Evolutionary conservation across 1,140 invertebrate species (phyloP), one percentile per base, ranked within the genome.

Genomic region (Galleria mellonella): DNA sequence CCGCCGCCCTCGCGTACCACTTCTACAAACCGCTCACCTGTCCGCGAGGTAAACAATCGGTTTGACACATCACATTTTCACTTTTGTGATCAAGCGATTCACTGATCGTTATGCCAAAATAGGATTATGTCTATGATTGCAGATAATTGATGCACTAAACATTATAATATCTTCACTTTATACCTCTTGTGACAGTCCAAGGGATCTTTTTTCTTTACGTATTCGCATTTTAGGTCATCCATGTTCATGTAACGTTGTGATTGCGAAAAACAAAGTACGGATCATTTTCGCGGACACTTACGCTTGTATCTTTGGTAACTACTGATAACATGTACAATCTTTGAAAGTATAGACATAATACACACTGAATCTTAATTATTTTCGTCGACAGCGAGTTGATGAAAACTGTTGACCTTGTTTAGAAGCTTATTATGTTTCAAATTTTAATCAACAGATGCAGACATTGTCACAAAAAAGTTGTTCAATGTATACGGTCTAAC

Each of bases 351-450:
- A 60, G 57, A 72, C 66, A 66, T 68, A 64, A 60, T 72, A 60
- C 54, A 63, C 58, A 62, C 55, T 62, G 57, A 83, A 72, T 77
- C 63, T 70, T 72, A 72, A 83, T 85, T 86, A 87, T 84, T 85
- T 86, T 75, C 66, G 72, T 78, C 71, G 69, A 72, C 73, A 72
- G 61, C 55, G 69, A 79, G 73, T 84, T 79, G 76, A 86, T 81
- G 81, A 86, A 87, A 85, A 86, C 83, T 85, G 83, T 87, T 87
- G 84, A 87, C 84, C 84, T 87, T 87, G 84, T 87, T 75, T 87
- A 87, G 81, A 86, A 87, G 82, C 82, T 83, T 83, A 85, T 77
- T 84, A 84, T 82, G 84, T 85, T 87, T 87, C 79, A 83, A 86
- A 86, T 85, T 86, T 87, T 83, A 86, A 83, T 87, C 83, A 86